Percentiles rank a stretch among this genome's conserved stretches.
These are phyloP conservation scores for Delia radicum DNA, from an alignment of 1,140 invertebrate species.

Conservation along the genomic window DNA sequence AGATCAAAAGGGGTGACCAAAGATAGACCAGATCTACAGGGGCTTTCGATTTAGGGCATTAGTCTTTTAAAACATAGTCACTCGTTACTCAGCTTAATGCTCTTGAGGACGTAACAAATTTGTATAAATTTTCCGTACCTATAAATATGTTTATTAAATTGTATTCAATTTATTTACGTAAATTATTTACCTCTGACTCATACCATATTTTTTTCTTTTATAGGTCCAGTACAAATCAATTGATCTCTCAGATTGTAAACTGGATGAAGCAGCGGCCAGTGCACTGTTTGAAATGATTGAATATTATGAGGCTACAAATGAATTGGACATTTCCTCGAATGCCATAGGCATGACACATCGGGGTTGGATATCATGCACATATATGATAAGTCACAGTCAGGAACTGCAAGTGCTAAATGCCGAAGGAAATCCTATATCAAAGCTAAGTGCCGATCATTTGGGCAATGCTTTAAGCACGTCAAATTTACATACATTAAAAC, in stretches of 20 bases:
- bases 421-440: conserved; percentile 51
- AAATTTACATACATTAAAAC: conserved; percentile 69
- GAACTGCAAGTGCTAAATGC: conserved; percentile 48
- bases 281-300: conserved; percentile 90
- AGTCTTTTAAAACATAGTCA: too few species aligned
- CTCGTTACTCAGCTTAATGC: too few species aligned
- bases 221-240: conserved; percentile 54
- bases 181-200: background rate
- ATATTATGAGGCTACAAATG: conserved; percentile 81
- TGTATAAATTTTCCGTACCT: too few species aligned
- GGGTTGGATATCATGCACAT: conserved; percentile 69
- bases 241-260: conserved; percentile 48
- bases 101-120: too few species aligned
- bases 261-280: conserved; percentile 47
- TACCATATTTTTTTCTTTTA: background rate
- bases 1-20: too few species aligned
- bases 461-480: conserved; percentile 58
- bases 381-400: conserved; percentile 50
- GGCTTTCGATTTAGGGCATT: too few species aligned
- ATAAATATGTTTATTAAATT: too few species aligned
- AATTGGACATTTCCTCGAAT: conserved; percentile 78
- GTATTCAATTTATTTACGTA: too few species aligned
- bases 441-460: conserved; percentile 46
- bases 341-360: conserved; percentile 65
- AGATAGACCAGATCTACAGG: too few species aligned